Evolutionary conservation across 2,888 invertebrate species (phyloP).

Genomic region (Buathra laborator): DNA sequence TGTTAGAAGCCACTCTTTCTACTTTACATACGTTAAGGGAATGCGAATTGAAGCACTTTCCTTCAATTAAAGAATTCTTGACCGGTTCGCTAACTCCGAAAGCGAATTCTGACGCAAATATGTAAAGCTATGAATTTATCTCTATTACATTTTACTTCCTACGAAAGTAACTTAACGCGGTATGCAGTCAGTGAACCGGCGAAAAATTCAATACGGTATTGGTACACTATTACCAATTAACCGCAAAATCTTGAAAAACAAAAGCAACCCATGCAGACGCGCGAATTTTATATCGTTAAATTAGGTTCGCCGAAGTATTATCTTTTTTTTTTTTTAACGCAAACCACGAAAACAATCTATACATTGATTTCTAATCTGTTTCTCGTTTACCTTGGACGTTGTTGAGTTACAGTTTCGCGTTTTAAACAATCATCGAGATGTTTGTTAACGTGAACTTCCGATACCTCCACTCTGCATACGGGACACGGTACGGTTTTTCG

Average conservation of each 20-base stretch:
- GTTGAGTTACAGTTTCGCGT: conserved; percentile 71
- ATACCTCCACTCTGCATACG: conserved; percentile 85
- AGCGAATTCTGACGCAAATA: neutral
- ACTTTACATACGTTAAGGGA: neutral
- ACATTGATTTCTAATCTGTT: no score
- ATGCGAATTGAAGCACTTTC: neutral
- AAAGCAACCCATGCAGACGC: neutral
- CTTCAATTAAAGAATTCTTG: neutral
- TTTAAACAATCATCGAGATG: conserved; percentile 86
- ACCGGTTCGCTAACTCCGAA: neutral
- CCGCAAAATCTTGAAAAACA: neutral
- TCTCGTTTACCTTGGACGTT: conserved; percentile 67
- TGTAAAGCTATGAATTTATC: neutral
- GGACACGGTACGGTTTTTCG: conserved; percentile 84
- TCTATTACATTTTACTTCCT: neutral
- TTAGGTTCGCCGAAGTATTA: no score
- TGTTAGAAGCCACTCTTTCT: neutral
- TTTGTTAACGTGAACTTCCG: conserved; percentile 84
- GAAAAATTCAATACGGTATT: neutral
- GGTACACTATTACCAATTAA: neutral
- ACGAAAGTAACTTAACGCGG: neutral
- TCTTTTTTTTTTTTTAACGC: neutral
- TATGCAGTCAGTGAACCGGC: neutral
- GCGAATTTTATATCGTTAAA: neutral
- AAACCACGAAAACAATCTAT: neutral